Evolutionary conservation across 2,113 vertebrate species (phyloP).

Genomic region (Mixornis gularis): DNA sequence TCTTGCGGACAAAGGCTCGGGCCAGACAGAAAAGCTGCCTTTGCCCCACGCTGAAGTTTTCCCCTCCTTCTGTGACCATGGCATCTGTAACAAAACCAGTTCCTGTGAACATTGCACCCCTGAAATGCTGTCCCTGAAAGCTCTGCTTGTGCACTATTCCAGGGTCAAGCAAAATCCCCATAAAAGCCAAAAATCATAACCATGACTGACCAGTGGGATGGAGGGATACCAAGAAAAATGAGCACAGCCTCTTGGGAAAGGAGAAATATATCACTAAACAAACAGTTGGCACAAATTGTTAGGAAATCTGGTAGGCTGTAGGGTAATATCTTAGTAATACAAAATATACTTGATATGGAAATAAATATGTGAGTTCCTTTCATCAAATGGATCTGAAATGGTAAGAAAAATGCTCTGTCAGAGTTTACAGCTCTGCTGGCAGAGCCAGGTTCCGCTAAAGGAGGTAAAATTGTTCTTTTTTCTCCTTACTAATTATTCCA

Average conservation of each 20-base stretch:
- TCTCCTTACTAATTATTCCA: not conserved
- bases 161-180: not conserved
- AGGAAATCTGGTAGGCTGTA: not conserved
- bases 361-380: not conserved
- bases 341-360: not conserved
- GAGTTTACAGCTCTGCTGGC: not conserved
- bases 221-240: not conserved
- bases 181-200: not conserved
- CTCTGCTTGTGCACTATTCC: not conserved
- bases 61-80: slow-evolving; percentile 90
- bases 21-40: slow-evolving; percentile 95
- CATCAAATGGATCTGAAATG: not conserved
- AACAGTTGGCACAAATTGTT: not conserved
- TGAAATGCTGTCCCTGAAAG: not conserved
- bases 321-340: not conserved
- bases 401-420: not conserved
- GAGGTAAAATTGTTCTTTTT: not conserved
- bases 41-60: slow-evolving; percentile 97
- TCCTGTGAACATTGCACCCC: not conserved
- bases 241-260: not conserved
- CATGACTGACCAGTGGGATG: not conserved
- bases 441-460: not conserved
- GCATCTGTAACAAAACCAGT: slow-evolving; percentile 74
- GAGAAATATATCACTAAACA: not conserved
- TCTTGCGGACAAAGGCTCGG: slow-evolving; percentile 94